A percentile compares a stretch with the other conserved stretches of the same genome.
phyloP scores from a whole-genome alignment of 1,140 invertebrate species.

The Steinernema feltiae region DNA sequence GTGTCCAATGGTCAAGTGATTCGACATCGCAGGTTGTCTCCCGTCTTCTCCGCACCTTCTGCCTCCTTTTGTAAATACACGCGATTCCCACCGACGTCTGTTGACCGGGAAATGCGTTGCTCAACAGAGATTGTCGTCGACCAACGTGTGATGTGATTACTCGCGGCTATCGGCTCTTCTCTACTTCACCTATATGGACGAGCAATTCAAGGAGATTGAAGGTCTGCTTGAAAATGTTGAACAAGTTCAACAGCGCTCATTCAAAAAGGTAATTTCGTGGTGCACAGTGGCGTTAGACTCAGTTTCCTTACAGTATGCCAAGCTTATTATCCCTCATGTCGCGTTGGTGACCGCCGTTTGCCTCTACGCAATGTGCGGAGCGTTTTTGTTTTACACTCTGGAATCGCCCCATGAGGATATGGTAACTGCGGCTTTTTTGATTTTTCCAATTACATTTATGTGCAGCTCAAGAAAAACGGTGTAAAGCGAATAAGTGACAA shows the following conservation, averaged over 20 bases:
- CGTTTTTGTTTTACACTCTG: conserved; percentile 79
- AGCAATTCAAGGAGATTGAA: conserved; percentile 15
- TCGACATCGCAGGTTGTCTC: not conserved
- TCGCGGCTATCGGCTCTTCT: not conserved
- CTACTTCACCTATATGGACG: conserved; percentile 7
- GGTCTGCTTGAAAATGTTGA: conserved; percentile 15
- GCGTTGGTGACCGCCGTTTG: conserved; percentile 88
- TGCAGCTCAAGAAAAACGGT: conserved; percentile 59
- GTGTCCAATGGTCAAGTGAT: not conserved
- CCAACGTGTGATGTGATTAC: conserved; percentile 1
- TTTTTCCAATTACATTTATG: conserved; percentile 40
- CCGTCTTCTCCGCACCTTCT: not conserved
- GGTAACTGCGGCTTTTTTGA: conserved; percentile 58
- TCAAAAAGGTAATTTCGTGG: conserved; percentile 12
- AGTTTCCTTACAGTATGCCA: conserved; percentile 46
- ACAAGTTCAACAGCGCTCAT: conserved; percentile 13
- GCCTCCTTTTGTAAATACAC: not conserved
- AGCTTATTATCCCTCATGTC: conserved; percentile 64
- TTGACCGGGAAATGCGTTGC: not conserved
- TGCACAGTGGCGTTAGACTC: not conserved
- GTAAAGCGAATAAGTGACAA: conserved; percentile 58
- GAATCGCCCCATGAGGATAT: conserved; percentile 69
- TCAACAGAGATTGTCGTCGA: not conserved
- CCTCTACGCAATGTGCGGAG: conserved; percentile 87
- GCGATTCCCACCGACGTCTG: not conserved